These are phyloP conservation scores for Microcebus jonahi DNA, from an alignment of 2,113 vertebrate species.

Conservation along the genomic window DNA sequence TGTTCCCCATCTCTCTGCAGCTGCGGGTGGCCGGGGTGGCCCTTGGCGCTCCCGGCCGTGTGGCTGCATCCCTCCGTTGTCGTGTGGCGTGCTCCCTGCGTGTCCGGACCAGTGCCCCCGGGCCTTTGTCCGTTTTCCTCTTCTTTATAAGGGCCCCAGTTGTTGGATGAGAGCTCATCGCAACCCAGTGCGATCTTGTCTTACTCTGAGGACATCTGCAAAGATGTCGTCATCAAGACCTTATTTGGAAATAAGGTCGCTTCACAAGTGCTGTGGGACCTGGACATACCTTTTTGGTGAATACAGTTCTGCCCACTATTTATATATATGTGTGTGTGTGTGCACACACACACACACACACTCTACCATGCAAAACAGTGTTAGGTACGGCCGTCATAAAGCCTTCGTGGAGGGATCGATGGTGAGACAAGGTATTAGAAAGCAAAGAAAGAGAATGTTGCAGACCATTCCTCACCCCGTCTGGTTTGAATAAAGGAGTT, in stretches of 20 bases:
- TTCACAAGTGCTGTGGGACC: not conserved
- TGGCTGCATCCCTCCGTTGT: too few relatives aligned
- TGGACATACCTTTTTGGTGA: not conserved
- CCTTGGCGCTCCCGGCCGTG: too few relatives aligned
- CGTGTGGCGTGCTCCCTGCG: fast-evolving
- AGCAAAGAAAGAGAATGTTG: not conserved
- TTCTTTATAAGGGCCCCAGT: not conserved
- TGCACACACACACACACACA: too few relatives aligned
- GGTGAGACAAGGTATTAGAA: not conserved
- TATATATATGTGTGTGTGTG: too few relatives aligned
- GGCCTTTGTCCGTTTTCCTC: not conserved
- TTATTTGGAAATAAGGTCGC: not conserved
- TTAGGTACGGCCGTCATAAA: fast-evolving
- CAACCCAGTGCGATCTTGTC: not conserved
- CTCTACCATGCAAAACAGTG: not conserved
- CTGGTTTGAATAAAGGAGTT: not conserved
- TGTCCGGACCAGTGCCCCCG: not conserved
- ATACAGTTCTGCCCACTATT: not conserved
- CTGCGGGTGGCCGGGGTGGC: not conserved
- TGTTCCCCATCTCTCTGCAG: fast-evolving
- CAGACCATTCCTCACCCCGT: not conserved
- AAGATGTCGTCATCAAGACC: too few relatives aligned
- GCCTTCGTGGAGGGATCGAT: not conserved
- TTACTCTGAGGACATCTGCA: not conserved
- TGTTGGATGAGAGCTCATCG: not conserved